phyloP scores from a whole-genome alignment of 2,113 vertebrate species.

The Thalassarche chlororhynchos region DNA sequence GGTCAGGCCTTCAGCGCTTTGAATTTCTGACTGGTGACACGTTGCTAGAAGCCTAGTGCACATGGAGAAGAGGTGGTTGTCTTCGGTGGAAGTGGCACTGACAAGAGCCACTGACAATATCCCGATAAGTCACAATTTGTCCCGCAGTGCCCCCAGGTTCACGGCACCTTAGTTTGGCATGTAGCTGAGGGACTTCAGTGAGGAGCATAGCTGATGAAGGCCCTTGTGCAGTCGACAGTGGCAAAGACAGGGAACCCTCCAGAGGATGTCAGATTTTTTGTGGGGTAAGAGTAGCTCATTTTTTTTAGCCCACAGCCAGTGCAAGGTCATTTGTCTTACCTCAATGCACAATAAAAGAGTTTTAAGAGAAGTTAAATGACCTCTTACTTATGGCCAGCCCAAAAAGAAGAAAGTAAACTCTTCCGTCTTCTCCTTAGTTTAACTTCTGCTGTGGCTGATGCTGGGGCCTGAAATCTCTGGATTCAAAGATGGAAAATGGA shows the following conservation, averaged over 20 bases:
- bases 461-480: background rate
- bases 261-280: background rate
- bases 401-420: background rate
- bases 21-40: background rate
- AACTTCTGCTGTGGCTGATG: background rate
- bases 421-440: background rate
- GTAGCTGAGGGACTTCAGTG: background rate
- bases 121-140: background rate
- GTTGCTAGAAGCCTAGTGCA: accelerated
- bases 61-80: background rate
- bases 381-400: background rate
- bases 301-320: background rate
- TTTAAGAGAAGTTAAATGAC: background rate
- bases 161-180: background rate
- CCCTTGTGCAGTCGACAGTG: background rate
- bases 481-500: background rate
- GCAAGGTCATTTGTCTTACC: background rate
- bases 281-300: background rate
- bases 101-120: background rate
- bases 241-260: background rate
- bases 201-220: background rate
- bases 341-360: background rate
- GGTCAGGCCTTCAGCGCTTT: background rate
- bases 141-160: background rate
- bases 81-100: background rate